phyloP scores from a whole-genome alignment of 2,113 vertebrate species.

The Grantiella picta region DNA sequence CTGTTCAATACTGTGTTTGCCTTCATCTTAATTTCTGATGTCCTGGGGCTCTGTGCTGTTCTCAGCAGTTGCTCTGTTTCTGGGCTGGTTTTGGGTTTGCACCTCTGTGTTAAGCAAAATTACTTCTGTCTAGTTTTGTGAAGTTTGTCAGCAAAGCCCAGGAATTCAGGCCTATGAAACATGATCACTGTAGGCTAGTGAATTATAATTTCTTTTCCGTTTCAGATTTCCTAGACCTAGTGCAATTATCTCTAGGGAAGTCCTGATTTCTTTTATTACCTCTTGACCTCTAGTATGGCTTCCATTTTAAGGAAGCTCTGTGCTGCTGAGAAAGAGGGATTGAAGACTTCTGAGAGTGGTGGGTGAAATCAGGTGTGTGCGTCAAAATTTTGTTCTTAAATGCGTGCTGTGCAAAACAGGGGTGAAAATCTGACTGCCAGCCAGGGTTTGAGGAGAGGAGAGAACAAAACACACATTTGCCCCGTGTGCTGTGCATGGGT shows the following conservation, averaged over 20 bases:
- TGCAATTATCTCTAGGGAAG: not conserved
- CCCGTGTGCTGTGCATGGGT: accelerated
- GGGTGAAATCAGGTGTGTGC: not conserved
- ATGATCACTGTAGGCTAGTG: not conserved
- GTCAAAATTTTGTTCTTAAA: not conserved
- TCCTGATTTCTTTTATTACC: not conserved
- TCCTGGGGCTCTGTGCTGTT: not conserved
- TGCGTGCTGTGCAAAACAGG: not conserved
- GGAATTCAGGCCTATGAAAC: not conserved
- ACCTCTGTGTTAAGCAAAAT: not conserved
- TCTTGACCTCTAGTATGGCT: not conserved
- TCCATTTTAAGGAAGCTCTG: not conserved
- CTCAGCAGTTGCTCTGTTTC: not conserved
- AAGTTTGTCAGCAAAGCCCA: not conserved
- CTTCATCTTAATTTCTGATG: not conserved
- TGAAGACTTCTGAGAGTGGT: not conserved
- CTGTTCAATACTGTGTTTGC: not conserved
- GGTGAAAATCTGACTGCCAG: not conserved
- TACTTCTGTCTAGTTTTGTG: not conserved
- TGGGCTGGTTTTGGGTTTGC: not conserved
- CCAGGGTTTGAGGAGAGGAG: not conserved
- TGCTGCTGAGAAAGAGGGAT: not conserved
- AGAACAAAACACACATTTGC: not conserved
- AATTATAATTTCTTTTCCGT: not conserved
- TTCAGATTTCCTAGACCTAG: not conserved